Evolutionary conservation across 2,888 invertebrate genomes (phyloP).

Genomic region (Gastrophysa polygoni): DNA sequence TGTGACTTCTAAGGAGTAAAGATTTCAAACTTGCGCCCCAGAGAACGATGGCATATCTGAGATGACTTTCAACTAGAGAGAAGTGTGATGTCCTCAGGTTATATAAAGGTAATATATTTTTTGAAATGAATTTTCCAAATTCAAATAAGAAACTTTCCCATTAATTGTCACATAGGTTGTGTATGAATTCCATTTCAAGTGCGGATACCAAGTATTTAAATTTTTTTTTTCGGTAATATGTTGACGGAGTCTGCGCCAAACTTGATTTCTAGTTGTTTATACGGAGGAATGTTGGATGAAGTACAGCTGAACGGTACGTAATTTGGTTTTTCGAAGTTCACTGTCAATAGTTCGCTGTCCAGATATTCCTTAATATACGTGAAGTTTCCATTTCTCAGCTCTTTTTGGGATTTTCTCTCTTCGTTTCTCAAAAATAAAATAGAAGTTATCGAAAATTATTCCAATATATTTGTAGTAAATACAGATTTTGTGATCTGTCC

Average conservation of each 20-base stretch:
- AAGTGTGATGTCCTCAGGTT: background rate
- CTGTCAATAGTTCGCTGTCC: slow-evolving; percentile 2
- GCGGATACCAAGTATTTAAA: background rate
- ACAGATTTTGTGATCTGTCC: no score
- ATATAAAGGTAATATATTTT: background rate
- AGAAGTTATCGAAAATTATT: no score
- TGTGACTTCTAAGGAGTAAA: slow-evolving; percentile 1
- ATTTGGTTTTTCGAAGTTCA: slow-evolving; percentile 13
- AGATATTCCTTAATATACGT: slow-evolving; percentile 11
- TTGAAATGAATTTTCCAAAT: background rate
- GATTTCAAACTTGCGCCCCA: slow-evolving; percentile 6
- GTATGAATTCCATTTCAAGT: slow-evolving; percentile 7
- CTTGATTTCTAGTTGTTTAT: background rate
- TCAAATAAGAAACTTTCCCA: background rate
- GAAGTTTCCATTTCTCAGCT: no score
- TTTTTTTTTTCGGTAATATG: background rate
- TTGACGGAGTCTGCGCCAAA: background rate
- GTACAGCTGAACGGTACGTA: slow-evolving; percentile 3
- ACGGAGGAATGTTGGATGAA: background rate
- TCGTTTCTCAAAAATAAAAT: no score
- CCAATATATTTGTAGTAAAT: no score
- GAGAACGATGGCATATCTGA: background rate
- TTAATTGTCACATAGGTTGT: slow-evolving; percentile 2
- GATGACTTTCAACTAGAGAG: slow-evolving; percentile 7
- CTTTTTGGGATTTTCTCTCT: no score